Percentiles rank a stretch among this genome's conserved stretches.
Conservation (phyloP, 53 echinoderm and acorn worm genomes). For the Temnopleurus reevesii region DNA sequence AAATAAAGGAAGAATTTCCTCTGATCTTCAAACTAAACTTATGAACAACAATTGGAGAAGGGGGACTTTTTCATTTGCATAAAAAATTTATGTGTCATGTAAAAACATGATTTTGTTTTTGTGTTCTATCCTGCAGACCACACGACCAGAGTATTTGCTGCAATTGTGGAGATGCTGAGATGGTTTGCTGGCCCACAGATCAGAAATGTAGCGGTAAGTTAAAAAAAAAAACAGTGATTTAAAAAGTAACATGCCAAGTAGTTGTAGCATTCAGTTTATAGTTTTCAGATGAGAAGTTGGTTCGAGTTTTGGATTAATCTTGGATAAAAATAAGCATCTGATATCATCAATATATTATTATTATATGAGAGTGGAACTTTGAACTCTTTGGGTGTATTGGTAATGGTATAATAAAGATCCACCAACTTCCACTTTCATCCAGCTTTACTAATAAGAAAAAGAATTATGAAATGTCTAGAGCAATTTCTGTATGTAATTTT, state of each 20-base stretch:
- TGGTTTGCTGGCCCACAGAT: slow-evolving; percentile 70
- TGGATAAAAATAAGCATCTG: neutral
- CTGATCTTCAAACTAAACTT: no score
- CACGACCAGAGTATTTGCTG: slow-evolving; percentile 37
- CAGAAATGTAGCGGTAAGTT: slow-evolving; percentile 67
- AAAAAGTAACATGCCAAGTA: neutral
- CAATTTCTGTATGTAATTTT: no score
- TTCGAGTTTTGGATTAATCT: no score
- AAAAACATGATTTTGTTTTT: neutral
- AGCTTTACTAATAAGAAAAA: no score
- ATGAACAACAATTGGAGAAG: no score
- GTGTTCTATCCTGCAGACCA: neutral
- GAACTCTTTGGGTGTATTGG: neutral
- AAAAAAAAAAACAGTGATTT: neutral
- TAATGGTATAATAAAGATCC: neutral
- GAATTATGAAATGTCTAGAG: no score
- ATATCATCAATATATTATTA: neutral
- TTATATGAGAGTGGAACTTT: neutral
- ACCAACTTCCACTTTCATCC: no score
- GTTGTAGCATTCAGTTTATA: no score
- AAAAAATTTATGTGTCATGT: neutral
- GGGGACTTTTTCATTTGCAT: neutral
- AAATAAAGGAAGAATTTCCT: no score
- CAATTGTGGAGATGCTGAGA: slow-evolving; percentile 59
- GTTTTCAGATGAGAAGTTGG: no score